Evolutionary conservation across 2,113 vertebrate genomes (phyloP), one percentile per base, ranked within the genome.

Genomic region (Alligator sinensis): DNA sequence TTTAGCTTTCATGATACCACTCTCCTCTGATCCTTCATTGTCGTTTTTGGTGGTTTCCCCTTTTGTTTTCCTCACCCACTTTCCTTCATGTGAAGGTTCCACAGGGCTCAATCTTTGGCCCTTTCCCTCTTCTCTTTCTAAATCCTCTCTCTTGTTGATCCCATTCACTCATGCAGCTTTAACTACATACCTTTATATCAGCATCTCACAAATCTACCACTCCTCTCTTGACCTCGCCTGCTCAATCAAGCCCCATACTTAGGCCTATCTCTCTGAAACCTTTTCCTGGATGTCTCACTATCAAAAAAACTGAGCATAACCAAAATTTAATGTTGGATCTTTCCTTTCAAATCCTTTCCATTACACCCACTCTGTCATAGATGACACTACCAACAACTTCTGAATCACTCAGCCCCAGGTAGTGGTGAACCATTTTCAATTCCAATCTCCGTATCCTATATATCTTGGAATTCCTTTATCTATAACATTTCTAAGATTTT

Each of bases 251-350:
- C 4, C 55, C 68, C 19, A 27, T 5, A 18, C 1, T 13, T 68
- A 81, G 85, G 84, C 55, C 19, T 89, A 13, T 76, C 89, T 89
- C 11, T 78, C 22, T 77, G 80, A 38, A 85, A 80, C 25, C 3
- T 68, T 9, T 7, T 87, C 79, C 38, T 64, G 30, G 77, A 89
- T 11, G 57, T 25, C 62, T 90, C 76, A n/a, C 6, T 54, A n/a
- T 79, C 63, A 78, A 55, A 10, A 72, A 86, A 14, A 61, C 63
- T 22, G 82, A 75, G 5, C 1, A 1, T 8, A 81, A 18, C 2
- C 57, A 76, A 89, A 78, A 55, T 2, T 16, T 66, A 62, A 13
- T 27, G 30, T 1, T 58, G 28, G 75, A 57, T 22, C 24, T 57
- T 1, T 24, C 70, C 11, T 72, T 34, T 21, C 8, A 34, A 72